Evolutionary conservation across 2,888 invertebrate species (phyloP).

Genomic region (Sarcophaga rosellei): DNA sequence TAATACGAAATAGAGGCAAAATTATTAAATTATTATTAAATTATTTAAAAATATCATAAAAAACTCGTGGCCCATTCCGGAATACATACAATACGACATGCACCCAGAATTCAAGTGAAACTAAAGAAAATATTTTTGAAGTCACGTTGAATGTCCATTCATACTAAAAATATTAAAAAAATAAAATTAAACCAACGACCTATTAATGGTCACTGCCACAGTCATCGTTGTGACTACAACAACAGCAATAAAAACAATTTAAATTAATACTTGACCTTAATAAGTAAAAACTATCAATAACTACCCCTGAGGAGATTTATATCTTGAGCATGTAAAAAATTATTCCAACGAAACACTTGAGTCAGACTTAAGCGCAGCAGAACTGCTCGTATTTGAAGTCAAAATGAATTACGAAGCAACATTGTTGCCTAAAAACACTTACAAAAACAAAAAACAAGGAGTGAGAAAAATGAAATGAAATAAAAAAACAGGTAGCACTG

Average conservation of each 20-base stretch:
- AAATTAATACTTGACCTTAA: slow-evolving; percentile 58
- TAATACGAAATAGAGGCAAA: no score
- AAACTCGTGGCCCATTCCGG: no score
- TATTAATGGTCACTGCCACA: not conserved
- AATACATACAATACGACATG: no score
- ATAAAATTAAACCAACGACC: not conserved
- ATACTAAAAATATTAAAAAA: not conserved
- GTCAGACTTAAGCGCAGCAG: not conserved
- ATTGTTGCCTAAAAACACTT: slow-evolving; percentile 42
- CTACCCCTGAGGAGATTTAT: slow-evolving; percentile 47
- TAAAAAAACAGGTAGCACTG: slow-evolving; percentile 62
- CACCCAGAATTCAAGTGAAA: no score
- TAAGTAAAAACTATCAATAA: slow-evolving; percentile 56
- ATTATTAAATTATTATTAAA: no score
- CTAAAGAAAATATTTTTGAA: no score
- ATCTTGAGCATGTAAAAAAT: slow-evolving; percentile 38
- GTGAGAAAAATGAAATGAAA: not conserved
- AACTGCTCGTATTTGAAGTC: not conserved
- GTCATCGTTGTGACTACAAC: not conserved
- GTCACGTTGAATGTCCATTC: not conserved
- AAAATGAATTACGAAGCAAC: slow-evolving; percentile 7
- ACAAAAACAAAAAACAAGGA: not conserved
- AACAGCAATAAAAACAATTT: slow-evolving; percentile 24
- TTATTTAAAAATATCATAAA: no score
- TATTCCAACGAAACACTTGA: slow-evolving; percentile 25